phyloP scores from a whole-genome alignment of 1,140 invertebrate genomes.

The Drosophila albomicans region DNA sequence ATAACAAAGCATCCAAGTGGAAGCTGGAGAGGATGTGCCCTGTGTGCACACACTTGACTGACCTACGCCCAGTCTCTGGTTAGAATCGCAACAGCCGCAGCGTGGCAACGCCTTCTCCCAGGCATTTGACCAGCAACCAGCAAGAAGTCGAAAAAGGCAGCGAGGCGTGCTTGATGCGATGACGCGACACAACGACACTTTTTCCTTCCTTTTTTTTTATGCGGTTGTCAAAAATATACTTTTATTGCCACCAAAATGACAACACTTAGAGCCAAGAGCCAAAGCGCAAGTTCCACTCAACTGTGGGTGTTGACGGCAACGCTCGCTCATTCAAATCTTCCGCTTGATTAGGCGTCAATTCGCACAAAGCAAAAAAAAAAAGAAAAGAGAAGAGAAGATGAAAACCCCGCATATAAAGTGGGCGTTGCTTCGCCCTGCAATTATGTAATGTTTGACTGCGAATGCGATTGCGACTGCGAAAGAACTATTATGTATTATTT shows the following conservation, averaged over 20 bases:
- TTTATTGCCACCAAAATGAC: constrained; percentile 84
- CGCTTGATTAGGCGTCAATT: constrained; percentile 84
- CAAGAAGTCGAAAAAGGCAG: constrained; percentile 4
- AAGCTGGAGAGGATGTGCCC: constrained; percentile 32
- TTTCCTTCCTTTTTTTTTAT: constrained; percentile 46
- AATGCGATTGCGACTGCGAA: not conserved
- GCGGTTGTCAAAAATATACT: constrained; percentile 81
- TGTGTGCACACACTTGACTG: constrained; percentile 35
- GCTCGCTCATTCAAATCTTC: constrained; percentile 82
- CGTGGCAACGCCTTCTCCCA: constrained; percentile 64
- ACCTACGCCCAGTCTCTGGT: constrained; percentile 13
- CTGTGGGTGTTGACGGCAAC: constrained; percentile 59
- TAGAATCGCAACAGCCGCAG: constrained; percentile 74
- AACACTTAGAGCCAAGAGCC: constrained; percentile 54
- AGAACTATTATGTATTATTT: not conserved
- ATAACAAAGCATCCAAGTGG: constrained; percentile 62
- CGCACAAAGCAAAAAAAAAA: constrained; percentile 53
- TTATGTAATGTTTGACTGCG: constrained; percentile 63
- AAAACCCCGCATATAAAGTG: constrained; percentile 39
- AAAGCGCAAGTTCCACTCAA: not conserved
- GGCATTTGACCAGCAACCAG: constrained; percentile 9
- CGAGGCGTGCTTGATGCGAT: constrained; percentile 67
- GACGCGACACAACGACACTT: constrained; percentile 55
- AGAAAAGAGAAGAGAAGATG: not conserved
- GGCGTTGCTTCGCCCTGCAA: constrained; percentile 70